Evolutionary conservation across 2,113 vertebrate species (phyloP).

Genomic region (Ceuthmochares aereus): DNA sequence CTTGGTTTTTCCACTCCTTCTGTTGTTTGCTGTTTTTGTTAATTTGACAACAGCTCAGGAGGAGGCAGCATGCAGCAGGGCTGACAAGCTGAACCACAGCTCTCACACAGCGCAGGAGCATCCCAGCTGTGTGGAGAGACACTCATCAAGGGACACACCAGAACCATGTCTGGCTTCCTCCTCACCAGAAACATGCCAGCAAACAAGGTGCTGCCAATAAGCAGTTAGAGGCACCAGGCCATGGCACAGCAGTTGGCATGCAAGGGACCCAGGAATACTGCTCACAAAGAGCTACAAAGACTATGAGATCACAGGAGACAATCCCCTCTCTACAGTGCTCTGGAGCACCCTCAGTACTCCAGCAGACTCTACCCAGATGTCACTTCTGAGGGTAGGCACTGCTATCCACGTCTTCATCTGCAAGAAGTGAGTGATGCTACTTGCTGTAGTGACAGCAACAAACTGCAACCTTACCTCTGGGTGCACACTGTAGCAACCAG

Average conservation of each 20-base stretch:
- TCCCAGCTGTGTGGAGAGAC: neutral
- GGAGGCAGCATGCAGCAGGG: neutral
- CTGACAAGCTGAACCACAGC: neutral
- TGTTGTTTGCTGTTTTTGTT: neutral
- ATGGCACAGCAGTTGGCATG: accelerated
- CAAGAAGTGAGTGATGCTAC: neutral
- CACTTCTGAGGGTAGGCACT: neutral
- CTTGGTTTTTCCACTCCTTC: neutral
- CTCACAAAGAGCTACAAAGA: neutral
- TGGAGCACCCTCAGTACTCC: neutral
- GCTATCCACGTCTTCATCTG: neutral
- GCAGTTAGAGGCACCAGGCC: neutral
- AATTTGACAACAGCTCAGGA: neutral
- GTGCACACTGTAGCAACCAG: neutral
- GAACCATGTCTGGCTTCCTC: neutral
- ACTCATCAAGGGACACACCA: neutral
- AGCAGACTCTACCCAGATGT: neutral
- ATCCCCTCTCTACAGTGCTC: neutral
- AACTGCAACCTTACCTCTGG: neutral
- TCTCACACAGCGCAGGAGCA: neutral
- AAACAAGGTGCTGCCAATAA: neutral
- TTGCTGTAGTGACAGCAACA: neutral
- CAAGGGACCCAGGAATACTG: neutral
- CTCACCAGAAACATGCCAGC: neutral
- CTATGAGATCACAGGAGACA: neutral